Conservation (phyloP, 2,888 invertebrate species). For the Peribatodes rhomboidaria region DNA sequence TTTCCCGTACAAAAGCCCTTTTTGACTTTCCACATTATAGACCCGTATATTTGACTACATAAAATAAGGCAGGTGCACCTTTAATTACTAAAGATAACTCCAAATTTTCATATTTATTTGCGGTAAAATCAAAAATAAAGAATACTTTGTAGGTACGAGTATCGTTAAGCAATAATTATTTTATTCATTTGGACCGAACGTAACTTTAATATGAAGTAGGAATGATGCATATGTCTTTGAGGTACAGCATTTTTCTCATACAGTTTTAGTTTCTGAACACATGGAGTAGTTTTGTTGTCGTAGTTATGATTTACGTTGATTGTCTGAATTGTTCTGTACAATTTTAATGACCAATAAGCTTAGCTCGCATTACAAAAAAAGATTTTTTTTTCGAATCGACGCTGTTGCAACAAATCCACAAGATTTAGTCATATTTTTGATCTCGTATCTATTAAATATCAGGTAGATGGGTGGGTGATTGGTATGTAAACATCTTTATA, state of each 20-base stretch:
- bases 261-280: constrained; percentile 47
- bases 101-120: constrained; percentile 42
- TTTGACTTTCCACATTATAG: constrained; percentile 27
- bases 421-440: too few species aligned
- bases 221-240: constrained; percentile 51
- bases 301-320: too few species aligned
- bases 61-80: constrained; percentile 44
- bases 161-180: constrained; percentile 27
- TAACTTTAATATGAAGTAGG: constrained; percentile 32
- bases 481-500: too few species aligned
- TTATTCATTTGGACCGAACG: constrained; percentile 29
- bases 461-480: too few species aligned
- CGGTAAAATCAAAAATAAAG: constrained; percentile 40
- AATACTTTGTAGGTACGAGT: constrained; percentile 40
- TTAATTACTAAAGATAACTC: constrained; percentile 42
- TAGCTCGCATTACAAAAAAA: too few species aligned
- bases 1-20: constrained; percentile 20
- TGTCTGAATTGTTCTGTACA: too few species aligned
- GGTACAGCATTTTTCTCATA: constrained; percentile 57
- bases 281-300: constrained; percentile 44
- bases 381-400: too few species aligned
- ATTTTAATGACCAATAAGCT: too few species aligned
- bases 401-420: too few species aligned
- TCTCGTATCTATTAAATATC: too few species aligned
- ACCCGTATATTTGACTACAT: constrained; percentile 27